Conservation (phyloP, 2,888 invertebrate species). For the Branchellion lobata region DNA sequence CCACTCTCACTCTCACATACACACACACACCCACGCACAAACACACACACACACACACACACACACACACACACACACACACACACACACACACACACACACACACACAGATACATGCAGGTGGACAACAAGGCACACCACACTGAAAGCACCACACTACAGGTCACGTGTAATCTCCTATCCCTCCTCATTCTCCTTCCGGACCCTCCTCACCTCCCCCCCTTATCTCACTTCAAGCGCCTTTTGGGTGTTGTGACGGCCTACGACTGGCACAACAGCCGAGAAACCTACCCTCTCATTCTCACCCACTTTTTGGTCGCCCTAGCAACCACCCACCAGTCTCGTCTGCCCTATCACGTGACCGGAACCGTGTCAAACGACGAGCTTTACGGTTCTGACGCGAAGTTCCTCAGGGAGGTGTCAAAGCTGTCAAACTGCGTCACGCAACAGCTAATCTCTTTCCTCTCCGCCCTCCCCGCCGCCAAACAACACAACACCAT, state of each 20-base stretch:
- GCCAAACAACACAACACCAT: background rate
- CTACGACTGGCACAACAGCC: slow-evolving; percentile 62
- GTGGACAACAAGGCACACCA: slow-evolving; percentile 73
- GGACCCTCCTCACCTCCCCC: slow-evolving; percentile 86
- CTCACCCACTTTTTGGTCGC: slow-evolving; percentile 77
- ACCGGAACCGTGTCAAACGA: slow-evolving; percentile 87
- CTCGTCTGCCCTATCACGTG: slow-evolving; percentile 81
- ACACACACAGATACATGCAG: slow-evolving; percentile 64
- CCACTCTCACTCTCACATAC: too few relatives aligned
- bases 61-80: background rate
- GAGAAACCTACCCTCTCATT: slow-evolving; percentile 70
- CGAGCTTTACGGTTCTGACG: slow-evolving; percentile 82
- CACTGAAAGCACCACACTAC: slow-evolving; percentile 67
- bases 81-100: too few relatives aligned
- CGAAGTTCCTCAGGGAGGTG: slow-evolving; percentile 79
- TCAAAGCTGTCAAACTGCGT: slow-evolving; percentile 67
- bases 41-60: too few relatives aligned
- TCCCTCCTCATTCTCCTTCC: slow-evolving; percentile 82
- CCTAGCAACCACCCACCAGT: slow-evolving; percentile 77
- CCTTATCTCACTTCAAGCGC: slow-evolving; percentile 77
- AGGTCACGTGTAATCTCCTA: slow-evolving; percentile 71
- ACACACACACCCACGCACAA: too few relatives aligned
- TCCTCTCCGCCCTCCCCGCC: background rate
- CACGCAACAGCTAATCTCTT: slow-evolving; percentile 71
- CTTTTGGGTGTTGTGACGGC: slow-evolving; percentile 75